These are phyloP conservation scores for Gymnosoma rotundatum DNA, from an alignment of 2,888 invertebrate genomes.

Conservation along the genomic window DNA sequence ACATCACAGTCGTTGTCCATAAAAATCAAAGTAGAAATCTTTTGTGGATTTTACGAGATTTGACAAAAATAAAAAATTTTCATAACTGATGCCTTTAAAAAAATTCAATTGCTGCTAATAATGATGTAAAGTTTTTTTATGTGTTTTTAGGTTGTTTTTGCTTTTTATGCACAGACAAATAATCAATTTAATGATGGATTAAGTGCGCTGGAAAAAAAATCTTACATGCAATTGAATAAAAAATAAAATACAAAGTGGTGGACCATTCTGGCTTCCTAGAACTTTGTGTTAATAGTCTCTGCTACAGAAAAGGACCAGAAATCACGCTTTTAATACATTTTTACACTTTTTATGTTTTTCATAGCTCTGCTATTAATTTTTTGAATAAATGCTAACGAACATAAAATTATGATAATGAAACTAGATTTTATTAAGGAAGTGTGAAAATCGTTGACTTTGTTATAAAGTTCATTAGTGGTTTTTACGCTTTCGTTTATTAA, in stretches of 20 bases:
- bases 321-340: background rate
- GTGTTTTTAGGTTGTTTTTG: background rate
- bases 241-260: too few relatives aligned
- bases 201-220: background rate
- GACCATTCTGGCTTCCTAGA: too few relatives aligned
- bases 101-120: conserved; percentile 27
- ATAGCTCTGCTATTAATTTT: too few relatives aligned
- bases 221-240: too few relatives aligned
- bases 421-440: too few relatives aligned
- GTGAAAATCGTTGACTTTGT: too few relatives aligned
- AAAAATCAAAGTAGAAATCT: conserved; percentile 27
- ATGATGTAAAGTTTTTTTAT: background rate
- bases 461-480: too few relatives aligned
- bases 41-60: conserved; percentile 12
- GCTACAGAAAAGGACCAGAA: too few relatives aligned
- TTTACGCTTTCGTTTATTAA: background rate
- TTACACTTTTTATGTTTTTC: too few relatives aligned
- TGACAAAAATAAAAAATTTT: conserved; percentile 3
- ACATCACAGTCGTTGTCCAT: conserved; percentile 36
- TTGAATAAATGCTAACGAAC: too few relatives aligned
- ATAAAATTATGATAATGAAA: too few relatives aligned
- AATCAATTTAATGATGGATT: conserved; percentile 51
- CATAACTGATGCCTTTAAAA: background rate
- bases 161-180: background rate
- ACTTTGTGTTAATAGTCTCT: too few relatives aligned